These are phyloP conservation scores for Sitobion miscanthi DNA, from an alignment of 1,140 invertebrate genomes.

Conservation along the genomic window DNA sequence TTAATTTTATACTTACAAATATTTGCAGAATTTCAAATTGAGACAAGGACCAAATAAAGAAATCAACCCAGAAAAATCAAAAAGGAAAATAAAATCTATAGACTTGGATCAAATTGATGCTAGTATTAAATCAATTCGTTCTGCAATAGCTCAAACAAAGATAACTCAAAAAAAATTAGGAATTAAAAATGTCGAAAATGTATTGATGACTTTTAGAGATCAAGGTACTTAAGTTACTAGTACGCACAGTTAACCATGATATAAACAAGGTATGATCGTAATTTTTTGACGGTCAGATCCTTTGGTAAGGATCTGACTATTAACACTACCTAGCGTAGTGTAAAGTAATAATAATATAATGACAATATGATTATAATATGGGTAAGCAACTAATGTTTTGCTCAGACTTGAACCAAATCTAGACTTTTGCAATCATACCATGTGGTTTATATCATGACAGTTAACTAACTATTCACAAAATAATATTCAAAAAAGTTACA, in stretches of 20 bases:
- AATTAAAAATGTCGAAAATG: neutral
- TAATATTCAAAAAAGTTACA: neutral
- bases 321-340: too few relatives aligned
- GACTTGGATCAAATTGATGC: conserved; percentile 51
- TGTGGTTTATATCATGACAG: too few relatives aligned
- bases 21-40: conserved; percentile 24
- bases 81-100: neutral
- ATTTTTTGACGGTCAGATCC: too few relatives aligned
- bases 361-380: too few relatives aligned
- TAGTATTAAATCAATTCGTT: conserved; percentile 44
- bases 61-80: neutral
- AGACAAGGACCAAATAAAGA: neutral
- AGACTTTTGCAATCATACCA: too few relatives aligned
- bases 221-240: conserved; percentile 28
- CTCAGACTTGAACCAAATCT: too few relatives aligned
- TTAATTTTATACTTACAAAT: neutral
- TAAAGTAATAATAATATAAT: too few relatives aligned
- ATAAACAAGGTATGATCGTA: too few relatives aligned
- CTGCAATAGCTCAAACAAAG: conserved; percentile 37
- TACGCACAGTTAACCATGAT: too few relatives aligned
- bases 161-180: conserved; percentile 36
- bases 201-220: neutral
- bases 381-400: too few relatives aligned
- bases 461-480: neutral
- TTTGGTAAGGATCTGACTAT: too few relatives aligned